These are phyloP conservation scores for Xestia xanthographa DNA, from an alignment of 2,888 invertebrate species.

Conservation along the genomic window DNA sequence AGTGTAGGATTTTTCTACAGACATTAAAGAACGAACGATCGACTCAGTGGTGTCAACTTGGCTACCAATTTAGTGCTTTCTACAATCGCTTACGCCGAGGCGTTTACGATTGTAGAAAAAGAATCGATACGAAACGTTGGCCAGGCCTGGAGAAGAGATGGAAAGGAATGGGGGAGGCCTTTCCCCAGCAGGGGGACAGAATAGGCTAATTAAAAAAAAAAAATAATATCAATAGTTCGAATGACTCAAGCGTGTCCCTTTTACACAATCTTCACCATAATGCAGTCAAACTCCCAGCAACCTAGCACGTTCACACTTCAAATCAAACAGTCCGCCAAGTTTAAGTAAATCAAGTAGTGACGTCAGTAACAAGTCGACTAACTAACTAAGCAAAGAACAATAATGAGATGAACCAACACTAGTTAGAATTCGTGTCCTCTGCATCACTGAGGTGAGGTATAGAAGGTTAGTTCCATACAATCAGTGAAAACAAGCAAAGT, in stretches of 20 bases:
- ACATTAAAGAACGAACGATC: too few species aligned
- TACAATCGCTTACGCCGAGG: too few species aligned
- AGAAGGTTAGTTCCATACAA: conserved; percentile 18
- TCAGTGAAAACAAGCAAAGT: background rate
- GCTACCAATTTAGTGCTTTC: too few species aligned
- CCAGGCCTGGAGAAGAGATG: too few species aligned
- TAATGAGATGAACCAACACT: conserved; percentile 63
- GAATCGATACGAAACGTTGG: too few species aligned
- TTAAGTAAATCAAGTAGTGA: conserved; percentile 66
- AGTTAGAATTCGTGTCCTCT: conserved; percentile 60
- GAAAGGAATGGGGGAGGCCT: too few species aligned
- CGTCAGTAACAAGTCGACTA: conserved; percentile 63
- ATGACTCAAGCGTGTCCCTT: background rate
- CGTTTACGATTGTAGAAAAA: too few species aligned
- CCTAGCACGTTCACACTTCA: conserved; percentile 42
- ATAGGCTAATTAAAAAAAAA: too few species aligned
- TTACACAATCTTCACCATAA: background rate
- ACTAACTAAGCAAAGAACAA: conserved; percentile 66
- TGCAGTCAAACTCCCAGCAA: background rate
- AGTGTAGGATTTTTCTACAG: too few species aligned
- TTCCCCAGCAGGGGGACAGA: too few species aligned
- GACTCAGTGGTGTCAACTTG: too few species aligned
- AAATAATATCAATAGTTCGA: too few species aligned
- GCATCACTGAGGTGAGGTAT: background rate
- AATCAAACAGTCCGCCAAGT: conserved; percentile 58